Conservation (phyloP, 2,797 vertebrate species). For the Gallirallus australis region DNA sequence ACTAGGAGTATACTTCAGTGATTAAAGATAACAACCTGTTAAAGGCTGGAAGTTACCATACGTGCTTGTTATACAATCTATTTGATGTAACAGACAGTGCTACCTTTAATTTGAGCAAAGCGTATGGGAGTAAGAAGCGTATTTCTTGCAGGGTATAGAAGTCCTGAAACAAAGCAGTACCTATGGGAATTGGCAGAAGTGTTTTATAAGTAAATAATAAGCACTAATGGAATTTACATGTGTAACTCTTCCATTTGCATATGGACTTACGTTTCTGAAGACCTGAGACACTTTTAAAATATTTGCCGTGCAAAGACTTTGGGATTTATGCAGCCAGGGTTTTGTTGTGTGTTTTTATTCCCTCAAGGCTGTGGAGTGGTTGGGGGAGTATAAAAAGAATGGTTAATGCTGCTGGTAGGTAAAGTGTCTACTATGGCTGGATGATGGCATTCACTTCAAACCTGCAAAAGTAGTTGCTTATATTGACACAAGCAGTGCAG, state of each 20-base stretch:
- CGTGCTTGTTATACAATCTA: not conserved
- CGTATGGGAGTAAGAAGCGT: not conserved
- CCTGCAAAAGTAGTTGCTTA: not conserved
- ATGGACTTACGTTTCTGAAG: not conserved
- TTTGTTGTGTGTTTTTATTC: not conserved
- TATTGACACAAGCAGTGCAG: not conserved
- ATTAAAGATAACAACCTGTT: not conserved
- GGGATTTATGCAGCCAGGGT: not conserved
- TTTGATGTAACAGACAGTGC: not conserved
- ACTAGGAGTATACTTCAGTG: not conserved
- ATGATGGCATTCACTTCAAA: not conserved
- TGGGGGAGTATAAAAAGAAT: not conserved
- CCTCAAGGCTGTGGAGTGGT: not conserved
- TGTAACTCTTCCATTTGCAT: not conserved
- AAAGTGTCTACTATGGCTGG: not conserved
- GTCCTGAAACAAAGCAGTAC: not conserved
- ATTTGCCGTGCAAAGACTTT: not conserved
- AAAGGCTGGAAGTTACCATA: rapidly evolving
- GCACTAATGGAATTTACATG: not conserved
- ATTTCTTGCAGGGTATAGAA: not conserved
- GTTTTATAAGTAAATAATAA: not conserved
- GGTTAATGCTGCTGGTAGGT: not conserved
- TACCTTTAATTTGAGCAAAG: not conserved
- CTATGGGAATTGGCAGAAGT: not conserved
- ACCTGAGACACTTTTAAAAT: not conserved